phyloP scores from a whole-genome alignment of 2,888 invertebrate species.

The Agrotis segetum region DNA sequence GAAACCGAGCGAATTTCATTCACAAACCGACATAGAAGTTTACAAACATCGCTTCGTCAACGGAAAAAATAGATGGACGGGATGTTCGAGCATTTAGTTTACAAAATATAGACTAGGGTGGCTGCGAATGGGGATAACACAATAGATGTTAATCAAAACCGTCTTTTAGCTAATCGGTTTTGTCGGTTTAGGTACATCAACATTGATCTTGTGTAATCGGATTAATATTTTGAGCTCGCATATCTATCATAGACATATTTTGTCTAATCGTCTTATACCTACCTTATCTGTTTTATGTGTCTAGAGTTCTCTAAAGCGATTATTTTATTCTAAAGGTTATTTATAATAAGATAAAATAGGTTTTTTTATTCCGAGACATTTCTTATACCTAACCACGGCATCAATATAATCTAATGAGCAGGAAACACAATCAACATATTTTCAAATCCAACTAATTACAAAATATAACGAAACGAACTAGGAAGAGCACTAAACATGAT shows the following conservation, averaged over 20 bases:
- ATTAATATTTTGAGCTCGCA: slow-evolving; percentile 1
- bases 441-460: slow-evolving; percentile 46
- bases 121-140: slow-evolving; percentile 74
- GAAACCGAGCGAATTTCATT: slow-evolving; percentile 89
- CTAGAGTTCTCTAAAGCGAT: slow-evolving; percentile 5
- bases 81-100: slow-evolving; percentile 85
- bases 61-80: slow-evolving; percentile 90
- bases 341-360: neutral
- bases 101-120: slow-evolving; percentile 88
- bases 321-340: neutral
- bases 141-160: slow-evolving; percentile 71
- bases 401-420: slow-evolving; percentile 32
- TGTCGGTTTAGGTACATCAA: slow-evolving; percentile 47
- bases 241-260: slow-evolving; percentile 1
- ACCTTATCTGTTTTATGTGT: neutral
- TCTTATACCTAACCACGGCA: slow-evolving; percentile 5
- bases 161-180: slow-evolving; percentile 52
- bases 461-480: slow-evolving; percentile 68
- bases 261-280: neutral
- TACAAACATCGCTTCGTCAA: slow-evolving; percentile 85
- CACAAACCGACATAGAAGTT: slow-evolving; percentile 82
- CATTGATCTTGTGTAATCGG: slow-evolving; percentile 30
- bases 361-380: slow-evolving; percentile 17
- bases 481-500: slow-evolving; percentile 72
- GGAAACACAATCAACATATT: slow-evolving; percentile 53